phyloP scores from a whole-genome alignment of 2,888 invertebrate species.

The Eueremaeus valkanovi region DNA sequence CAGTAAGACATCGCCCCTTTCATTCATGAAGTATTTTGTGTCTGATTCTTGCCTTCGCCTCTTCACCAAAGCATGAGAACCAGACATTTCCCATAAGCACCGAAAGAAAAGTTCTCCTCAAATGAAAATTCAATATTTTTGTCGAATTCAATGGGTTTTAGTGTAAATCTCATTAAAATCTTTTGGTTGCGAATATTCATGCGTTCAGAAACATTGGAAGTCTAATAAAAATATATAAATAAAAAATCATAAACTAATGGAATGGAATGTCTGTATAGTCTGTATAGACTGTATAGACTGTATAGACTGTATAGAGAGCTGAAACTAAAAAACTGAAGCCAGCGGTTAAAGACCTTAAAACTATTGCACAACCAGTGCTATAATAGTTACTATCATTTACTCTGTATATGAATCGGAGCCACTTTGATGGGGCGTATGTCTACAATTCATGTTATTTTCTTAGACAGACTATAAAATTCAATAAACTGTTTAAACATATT shows the following conservation, averaged over 20 bases:
- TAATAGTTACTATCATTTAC: neutral
- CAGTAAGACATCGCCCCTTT: conserved; percentile 15
- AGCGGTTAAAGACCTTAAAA: conserved; percentile 35
- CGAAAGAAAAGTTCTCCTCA: conserved; percentile 27
- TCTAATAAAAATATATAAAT: neutral
- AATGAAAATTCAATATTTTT: conserved; percentile 7
- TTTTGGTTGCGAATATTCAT: neutral
- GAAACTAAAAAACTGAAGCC: neutral
- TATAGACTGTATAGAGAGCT: no score
- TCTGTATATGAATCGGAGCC: no score
- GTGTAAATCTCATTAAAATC: neutral
- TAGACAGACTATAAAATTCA: no score
- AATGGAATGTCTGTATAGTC: no score
- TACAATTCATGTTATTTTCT: no score
- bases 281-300: no score
- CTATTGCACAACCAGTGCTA: neutral
- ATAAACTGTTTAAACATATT: no score
- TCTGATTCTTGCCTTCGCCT: conserved; percentile 8
- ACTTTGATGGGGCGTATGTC: no score
- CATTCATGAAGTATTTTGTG: conserved; percentile 33
- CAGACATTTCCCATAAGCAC: conserved; percentile 32
- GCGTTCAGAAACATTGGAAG: neutral
- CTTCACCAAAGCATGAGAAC: conserved; percentile 26
- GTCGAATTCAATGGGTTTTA: neutral
- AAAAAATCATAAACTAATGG: neutral